phyloP scores from a whole-genome alignment of 2,888 invertebrate species.

The Drosophila pseudotalamancana region DNA sequence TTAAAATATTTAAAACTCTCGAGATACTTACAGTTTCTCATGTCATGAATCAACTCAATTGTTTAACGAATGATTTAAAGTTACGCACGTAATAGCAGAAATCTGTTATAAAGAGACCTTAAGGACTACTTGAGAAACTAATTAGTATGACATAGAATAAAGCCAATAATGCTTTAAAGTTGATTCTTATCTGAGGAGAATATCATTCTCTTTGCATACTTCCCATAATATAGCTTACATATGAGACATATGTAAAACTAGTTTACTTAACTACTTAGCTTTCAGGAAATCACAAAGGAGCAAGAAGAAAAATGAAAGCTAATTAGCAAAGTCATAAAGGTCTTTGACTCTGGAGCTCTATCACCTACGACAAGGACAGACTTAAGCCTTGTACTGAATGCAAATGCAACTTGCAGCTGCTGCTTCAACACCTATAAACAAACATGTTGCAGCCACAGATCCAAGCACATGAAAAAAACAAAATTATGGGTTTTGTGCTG shows the following conservation, averaged over 20 bases:
- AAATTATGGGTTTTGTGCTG: conserved; percentile 34
- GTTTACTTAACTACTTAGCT: conserved; percentile 42
- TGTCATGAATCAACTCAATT: too few relatives aligned
- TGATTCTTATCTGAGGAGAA: background rate
- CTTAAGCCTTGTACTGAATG: conserved; percentile 17
- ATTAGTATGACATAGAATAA: background rate
- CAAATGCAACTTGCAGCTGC: conserved; percentile 32
- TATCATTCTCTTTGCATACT: background rate
- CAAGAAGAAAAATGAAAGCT: conserved; percentile 4
- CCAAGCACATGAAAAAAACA: conserved; percentile 35
- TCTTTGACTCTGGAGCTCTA: conserved; percentile 39
- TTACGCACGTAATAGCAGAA: too few relatives aligned
- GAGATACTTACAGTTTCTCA: background rate
- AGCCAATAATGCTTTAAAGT: background rate
- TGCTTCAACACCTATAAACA: conserved; percentile 19
- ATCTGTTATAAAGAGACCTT: too few relatives aligned
- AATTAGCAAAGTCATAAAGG: conserved; percentile 16
- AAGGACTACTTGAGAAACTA: background rate
- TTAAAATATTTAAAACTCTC: too few relatives aligned
- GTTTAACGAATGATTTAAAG: too few relatives aligned
- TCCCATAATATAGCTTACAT: background rate
- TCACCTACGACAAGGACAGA: conserved; percentile 25
- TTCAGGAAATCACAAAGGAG: conserved; percentile 16
- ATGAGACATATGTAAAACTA: conserved; percentile 37
- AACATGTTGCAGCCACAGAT: conserved; percentile 16